These are phyloP conservation scores for Caradrina kadenii DNA, from an alignment of 2,888 invertebrate species.

Conservation along the genomic window DNA sequence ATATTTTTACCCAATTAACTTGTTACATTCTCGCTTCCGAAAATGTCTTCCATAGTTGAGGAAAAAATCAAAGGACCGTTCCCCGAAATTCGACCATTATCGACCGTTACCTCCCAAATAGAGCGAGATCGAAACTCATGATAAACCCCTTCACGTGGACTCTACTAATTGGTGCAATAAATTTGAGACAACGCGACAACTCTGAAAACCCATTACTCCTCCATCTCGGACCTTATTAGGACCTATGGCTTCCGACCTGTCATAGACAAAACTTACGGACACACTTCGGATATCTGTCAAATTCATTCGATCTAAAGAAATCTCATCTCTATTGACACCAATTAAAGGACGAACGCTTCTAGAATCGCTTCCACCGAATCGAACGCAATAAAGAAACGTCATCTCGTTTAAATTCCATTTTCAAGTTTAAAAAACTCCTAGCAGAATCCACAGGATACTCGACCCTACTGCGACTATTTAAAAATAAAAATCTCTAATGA, in stretches of 20 bases:
- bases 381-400: conserved; percentile 81
- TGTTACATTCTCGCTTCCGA: conserved; percentile 89
- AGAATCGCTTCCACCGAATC: conserved; percentile 73
- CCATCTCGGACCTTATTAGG: conserved; percentile 80
- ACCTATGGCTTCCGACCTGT: conserved; percentile 69
- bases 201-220: conserved; percentile 77
- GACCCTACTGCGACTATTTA: conserved; percentile 74
- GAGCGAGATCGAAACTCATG: conserved; percentile 82
- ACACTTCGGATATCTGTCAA: conserved; percentile 78
- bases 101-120: conserved; percentile 89
- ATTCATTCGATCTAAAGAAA: conserved; percentile 70
- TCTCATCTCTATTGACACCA: conserved; percentile 77
- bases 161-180: conserved; percentile 90
- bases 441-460: conserved; percentile 71
- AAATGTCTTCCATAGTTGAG: conserved; percentile 78
- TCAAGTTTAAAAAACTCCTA: conserved; percentile 74
- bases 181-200: conserved; percentile 84
- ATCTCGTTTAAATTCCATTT: conserved; percentile 88
- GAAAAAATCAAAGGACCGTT: conserved; percentile 81
- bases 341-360: conserved; percentile 75
- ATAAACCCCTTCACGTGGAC: conserved; percentile 87
- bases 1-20: conserved; percentile 89
- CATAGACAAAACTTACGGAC: conserved; percentile 73
- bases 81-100: conserved; percentile 88
- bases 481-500: conserved; percentile 86